These are phyloP conservation scores for Cryptoprocta ferox DNA, from an alignment of 2,797 vertebrate genomes.

Conservation along the genomic window DNA sequence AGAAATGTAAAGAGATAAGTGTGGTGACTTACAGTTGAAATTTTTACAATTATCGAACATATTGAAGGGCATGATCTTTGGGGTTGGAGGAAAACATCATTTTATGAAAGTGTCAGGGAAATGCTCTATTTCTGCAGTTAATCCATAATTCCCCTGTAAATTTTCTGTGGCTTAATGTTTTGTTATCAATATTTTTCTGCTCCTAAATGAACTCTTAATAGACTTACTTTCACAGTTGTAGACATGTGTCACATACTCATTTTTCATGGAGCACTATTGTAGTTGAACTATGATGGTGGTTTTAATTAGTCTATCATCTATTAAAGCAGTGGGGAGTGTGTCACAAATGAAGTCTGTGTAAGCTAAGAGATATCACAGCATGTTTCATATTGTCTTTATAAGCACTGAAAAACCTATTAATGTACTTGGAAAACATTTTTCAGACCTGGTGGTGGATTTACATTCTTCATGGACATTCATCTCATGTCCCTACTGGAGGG, in stretches of 20 bases:
- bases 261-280: neutral
- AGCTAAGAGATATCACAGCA: neutral
- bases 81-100: slow-evolving; percentile 41
- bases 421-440: slow-evolving; percentile 26
- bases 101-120: neutral
- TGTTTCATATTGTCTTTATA: neutral
- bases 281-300: neutral
- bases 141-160: slow-evolving; percentile 30
- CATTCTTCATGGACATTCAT: neutral
- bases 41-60: slow-evolving; percentile 46
- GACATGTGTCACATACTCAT: neutral
- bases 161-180: slow-evolving; percentile 29
- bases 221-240: neutral
- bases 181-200: slow-evolving; percentile 11
- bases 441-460: neutral
- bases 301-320: neutral
- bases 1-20: neutral
- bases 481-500: neutral
- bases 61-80: slow-evolving; percentile 51
- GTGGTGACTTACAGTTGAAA: neutral
- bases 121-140: neutral
- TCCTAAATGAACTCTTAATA: neutral
- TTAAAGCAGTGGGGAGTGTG: neutral
- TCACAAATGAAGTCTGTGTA: neutral
- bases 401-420: neutral